Conservation (phyloP, 2,113 vertebrate genomes). For the Neomonachus schauinslandi region DNA sequence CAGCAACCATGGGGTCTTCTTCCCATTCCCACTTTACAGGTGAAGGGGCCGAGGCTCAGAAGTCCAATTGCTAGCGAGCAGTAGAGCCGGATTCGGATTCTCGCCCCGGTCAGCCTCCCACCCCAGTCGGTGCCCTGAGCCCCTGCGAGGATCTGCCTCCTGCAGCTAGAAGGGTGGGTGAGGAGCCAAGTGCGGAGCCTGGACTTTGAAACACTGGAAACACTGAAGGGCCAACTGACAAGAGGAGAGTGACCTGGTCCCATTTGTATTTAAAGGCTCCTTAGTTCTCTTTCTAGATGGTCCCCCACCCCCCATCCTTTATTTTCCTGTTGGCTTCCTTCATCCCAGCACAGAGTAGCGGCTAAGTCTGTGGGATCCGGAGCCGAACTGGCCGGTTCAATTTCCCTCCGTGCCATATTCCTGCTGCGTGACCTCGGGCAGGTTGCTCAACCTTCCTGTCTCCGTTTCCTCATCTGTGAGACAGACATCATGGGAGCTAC, state of each 20-base stretch:
- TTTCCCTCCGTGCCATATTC: accelerated
- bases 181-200: accelerated
- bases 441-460: not conserved
- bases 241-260: not conserved
- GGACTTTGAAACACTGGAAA: too few species aligned
- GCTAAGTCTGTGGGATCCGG: not conserved
- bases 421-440: not conserved
- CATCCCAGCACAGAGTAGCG: accelerated
- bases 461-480: not conserved
- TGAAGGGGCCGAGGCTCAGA: not conserved
- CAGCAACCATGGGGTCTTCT: accelerated
- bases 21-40: not conserved
- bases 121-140: accelerated
- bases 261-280: not conserved
- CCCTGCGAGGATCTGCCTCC: accelerated
- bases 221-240: not conserved
- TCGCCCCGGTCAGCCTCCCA: not conserved
- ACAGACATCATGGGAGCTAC: not conserved
- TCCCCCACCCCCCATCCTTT: accelerated
- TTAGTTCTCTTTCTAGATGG: not conserved
- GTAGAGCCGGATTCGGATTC: not conserved
- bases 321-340: not conserved
- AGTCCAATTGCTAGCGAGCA: accelerated
- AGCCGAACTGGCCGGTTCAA: not conserved
- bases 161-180: not conserved